Conservation (phyloP, 2,888 invertebrate genomes). For the Mesorhabditis belari region DNA sequence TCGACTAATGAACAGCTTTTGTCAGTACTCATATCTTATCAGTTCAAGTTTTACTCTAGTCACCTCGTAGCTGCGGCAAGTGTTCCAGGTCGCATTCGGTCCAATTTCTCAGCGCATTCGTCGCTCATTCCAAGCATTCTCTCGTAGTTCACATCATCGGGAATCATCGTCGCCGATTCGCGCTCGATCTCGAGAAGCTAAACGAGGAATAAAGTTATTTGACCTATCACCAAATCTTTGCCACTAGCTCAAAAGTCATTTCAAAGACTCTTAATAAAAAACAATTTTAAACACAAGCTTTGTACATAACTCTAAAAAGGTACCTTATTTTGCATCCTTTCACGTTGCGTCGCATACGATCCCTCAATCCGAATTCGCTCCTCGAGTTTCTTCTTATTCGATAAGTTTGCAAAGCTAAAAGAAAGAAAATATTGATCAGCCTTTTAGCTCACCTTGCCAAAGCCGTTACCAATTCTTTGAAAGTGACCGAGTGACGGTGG, state of each 20-base stretch:
- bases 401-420: not conserved
- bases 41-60: not conserved
- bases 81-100: conserved; percentile 39
- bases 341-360: conserved; percentile 28
- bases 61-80: conserved; percentile 49
- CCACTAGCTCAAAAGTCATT: not conserved
- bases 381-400: conserved; percentile 12
- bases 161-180: conserved; percentile 32
- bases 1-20: not conserved
- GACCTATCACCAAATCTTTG: not conserved
- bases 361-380: conserved; percentile 26
- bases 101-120: conserved; percentile 50
- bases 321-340: conserved; percentile 28
- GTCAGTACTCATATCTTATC: not conserved
- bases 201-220: not conserved
- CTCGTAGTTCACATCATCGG: conserved; percentile 38
- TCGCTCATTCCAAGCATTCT: conserved; percentile 66
- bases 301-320: not conserved
- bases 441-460: conserved; percentile 2
- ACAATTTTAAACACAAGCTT: too few relatives aligned
- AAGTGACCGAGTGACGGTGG: conserved; percentile 27
- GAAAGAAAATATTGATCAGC: not conserved
- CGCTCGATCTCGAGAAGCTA: conserved; percentile 32
- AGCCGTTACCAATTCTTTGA: conserved; percentile 13
- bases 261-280: not conserved